These are phyloP conservation scores for Biston betularia DNA, from an alignment of 2,888 invertebrate genomes.

Conservation along the genomic window DNA sequence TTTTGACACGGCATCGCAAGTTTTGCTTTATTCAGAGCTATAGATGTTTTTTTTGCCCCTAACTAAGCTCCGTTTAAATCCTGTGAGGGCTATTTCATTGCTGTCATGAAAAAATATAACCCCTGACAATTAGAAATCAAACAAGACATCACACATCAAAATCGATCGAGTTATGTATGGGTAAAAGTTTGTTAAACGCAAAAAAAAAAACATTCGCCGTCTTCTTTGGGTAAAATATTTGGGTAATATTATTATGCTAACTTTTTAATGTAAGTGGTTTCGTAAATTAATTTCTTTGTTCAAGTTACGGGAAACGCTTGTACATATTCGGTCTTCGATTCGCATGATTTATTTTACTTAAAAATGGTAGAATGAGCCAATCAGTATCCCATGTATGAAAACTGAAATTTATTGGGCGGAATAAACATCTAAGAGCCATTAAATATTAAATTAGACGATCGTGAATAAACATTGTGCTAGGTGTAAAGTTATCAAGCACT, in stretches of 20 bases:
- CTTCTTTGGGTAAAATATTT: not conserved
- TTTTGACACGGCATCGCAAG: no score
- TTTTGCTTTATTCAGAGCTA: no score
- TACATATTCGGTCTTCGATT: not conserved
- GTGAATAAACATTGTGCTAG: conserved; percentile 38
- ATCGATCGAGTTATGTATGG: no score
- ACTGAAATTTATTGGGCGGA: conserved; percentile 44
- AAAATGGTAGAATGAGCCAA: not conserved
- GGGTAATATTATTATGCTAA: not conserved
- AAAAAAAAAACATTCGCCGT: no score
- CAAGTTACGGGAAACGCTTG: not conserved
- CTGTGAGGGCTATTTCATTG: no score
- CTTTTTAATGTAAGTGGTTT: not conserved
- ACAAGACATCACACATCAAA: no score
- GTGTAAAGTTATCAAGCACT: conserved; percentile 24
- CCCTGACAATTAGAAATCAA: no score
- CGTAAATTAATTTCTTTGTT: not conserved
- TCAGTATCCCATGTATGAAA: conserved; percentile 2
- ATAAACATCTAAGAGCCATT: conserved; percentile 43
- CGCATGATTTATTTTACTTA: not conserved
- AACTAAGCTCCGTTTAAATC: no score
- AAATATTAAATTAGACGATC: conserved; percentile 45
- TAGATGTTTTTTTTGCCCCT: no score
- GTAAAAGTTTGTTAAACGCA: no score
- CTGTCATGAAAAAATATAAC: no score